Conservation (phyloP, 2,888 invertebrate species). For the Sthenelais limicola region DNA sequence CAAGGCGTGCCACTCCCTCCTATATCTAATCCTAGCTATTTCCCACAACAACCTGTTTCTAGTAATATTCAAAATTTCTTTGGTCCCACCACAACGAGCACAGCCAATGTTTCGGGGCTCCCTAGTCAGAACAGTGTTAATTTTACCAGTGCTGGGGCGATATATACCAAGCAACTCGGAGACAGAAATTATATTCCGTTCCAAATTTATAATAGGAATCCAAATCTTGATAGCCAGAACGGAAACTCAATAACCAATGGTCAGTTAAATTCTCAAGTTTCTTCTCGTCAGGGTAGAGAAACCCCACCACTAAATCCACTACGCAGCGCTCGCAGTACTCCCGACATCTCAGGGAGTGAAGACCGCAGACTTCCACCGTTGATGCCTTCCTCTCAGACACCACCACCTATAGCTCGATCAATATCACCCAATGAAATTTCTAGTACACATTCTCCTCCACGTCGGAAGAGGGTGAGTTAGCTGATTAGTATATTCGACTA, state of each 20-base stretch:
- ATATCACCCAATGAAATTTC: conserved; percentile 18
- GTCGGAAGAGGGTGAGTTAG: no score
- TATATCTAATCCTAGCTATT: neutral
- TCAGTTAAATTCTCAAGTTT: neutral
- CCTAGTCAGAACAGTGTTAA: neutral
- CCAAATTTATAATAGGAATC: conserved; percentile 27
- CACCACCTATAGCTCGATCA: conserved; percentile 29
- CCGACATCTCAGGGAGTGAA: conserved; percentile 29
- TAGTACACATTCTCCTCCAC: neutral
- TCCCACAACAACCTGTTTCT: no score
- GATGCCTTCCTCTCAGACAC: conserved; percentile 39
- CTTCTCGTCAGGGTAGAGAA: neutral
- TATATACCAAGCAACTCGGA: neutral
- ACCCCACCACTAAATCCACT: conserved; percentile 23
- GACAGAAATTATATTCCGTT: conserved; percentile 6
- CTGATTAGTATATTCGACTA: no score
- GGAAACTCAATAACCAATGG: conserved; percentile 22
- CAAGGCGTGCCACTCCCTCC: conserved; percentile 18
- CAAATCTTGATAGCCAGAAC: no score
- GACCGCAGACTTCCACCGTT: conserved; percentile 16
- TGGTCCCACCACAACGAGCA: neutral
- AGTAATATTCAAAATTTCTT: no score
- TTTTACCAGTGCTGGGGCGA: neutral
- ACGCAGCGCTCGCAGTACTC: conserved; percentile 39
- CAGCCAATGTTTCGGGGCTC: neutral